These are phyloP conservation scores for Podiceps cristatus DNA, from an alignment of 2,113 vertebrate species.

Conservation along the genomic window DNA sequence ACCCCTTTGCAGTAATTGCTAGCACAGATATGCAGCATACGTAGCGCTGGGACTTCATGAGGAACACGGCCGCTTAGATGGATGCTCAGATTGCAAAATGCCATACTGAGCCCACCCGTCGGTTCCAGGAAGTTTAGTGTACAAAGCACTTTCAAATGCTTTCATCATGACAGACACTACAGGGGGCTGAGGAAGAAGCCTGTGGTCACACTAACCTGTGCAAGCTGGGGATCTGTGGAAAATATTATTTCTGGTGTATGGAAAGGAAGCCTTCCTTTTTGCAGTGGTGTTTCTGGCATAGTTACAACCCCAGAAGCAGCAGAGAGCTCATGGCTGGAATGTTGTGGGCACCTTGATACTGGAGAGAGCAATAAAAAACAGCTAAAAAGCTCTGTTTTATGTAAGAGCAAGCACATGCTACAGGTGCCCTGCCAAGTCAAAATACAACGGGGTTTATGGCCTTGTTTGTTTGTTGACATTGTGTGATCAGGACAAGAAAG, in stretches of 20 bases:
- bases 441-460: constrained; percentile 37
- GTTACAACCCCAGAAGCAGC: constrained; percentile 20
- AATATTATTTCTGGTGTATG: constrained; percentile 38
- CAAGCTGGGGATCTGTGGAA: constrained; percentile 48
- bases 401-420: constrained; percentile 16
- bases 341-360: constrained; percentile 24
- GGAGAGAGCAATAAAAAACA: constrained; percentile 19
- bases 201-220: constrained; percentile 50
- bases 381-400: constrained; percentile 47
- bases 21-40: neutral
- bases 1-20: constrained; percentile 41
- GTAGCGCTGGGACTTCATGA: neutral
- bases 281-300: constrained; percentile 45
- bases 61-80: neutral
- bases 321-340: constrained; percentile 33
- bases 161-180: constrained; percentile 27
- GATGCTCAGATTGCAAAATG: constrained; percentile 56
- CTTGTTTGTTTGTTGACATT: constrained; percentile 63
- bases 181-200: constrained; percentile 55
- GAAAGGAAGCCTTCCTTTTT: constrained; percentile 2
- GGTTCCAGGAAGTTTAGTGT: constrained; percentile 26
- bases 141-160: constrained; percentile 1
- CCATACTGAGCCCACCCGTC: constrained; percentile 24
- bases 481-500: constrained; percentile 29
- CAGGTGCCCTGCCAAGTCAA: constrained; percentile 48